phyloP scores from a whole-genome alignment of 2,113 vertebrate species.

The Gadus macrocephalus region DNA sequence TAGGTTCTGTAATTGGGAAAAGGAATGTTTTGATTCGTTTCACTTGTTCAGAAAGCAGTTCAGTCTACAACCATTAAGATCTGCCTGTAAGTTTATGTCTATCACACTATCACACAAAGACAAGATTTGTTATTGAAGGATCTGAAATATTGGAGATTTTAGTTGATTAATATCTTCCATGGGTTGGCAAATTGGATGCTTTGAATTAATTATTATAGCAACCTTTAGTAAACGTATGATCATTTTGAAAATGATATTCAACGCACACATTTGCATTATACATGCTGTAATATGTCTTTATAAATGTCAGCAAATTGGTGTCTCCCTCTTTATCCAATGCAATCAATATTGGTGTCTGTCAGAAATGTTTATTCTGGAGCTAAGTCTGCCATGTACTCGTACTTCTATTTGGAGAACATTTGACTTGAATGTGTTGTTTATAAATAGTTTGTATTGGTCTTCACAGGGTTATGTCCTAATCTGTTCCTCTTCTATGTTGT shows the following conservation, averaged over 20 bases:
- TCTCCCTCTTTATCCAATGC: slow-evolving; percentile 27
- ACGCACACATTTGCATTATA: slow-evolving; percentile 3
- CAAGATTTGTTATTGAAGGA: too few species aligned
- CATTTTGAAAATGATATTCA: too few species aligned
- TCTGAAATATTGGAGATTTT: too few species aligned
- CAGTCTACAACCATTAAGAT: too few species aligned
- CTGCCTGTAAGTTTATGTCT: too few species aligned
- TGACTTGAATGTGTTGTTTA: background rate
- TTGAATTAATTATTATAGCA: background rate
- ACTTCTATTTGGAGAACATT: too few species aligned
- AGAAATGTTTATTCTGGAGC: slow-evolving; percentile 6
- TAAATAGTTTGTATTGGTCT: background rate
- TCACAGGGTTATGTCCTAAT: background rate
- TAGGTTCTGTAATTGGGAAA: too few species aligned
- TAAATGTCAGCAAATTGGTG: slow-evolving; percentile 15
- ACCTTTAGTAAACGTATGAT: too few species aligned
- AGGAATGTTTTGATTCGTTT: too few species aligned
- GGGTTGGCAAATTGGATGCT: background rate
- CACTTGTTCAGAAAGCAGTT: too few species aligned
- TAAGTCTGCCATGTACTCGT: background rate
- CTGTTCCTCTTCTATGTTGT: slow-evolving; percentile 1
- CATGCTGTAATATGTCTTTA: slow-evolving; percentile 16
- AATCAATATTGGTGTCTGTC: slow-evolving; percentile 11
- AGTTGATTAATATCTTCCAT: background rate
- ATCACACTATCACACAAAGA: too few species aligned